Base-by-base conservation (phyloP, 2,797 vertebrate species). In the Pelobates cultripes region DNA sequence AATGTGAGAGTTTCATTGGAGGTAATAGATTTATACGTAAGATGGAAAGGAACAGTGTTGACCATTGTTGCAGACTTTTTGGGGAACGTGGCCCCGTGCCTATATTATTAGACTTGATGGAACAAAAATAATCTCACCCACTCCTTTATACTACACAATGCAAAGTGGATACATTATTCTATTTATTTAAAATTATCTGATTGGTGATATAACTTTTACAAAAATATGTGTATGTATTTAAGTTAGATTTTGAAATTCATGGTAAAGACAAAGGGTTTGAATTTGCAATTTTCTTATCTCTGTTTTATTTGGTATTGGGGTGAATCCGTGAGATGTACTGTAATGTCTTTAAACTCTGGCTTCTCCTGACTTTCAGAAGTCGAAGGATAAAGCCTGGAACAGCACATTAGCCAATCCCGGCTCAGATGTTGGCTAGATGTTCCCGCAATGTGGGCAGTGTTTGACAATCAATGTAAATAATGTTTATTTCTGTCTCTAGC, bases 311-410 rank as follows among this genome's bases (percentile, higher is more conserved):
- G 89, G 60, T 68, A 87, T 87, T 90, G 85, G 90, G 80, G 93
- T 86, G 90, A 88, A 85, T 87, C 91, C 86, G 89, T 90, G 86
- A 93, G 86, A 92, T 87, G 91, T 94, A 95, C 93, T 95, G 92
- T 95, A 93, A 90, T 80, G 88, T 92, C 88, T 88, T 91, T 90
- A 89, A 87, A 87, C 84, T 86, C 86, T 88, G 89, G 88, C 89
- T 91, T 91, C 88, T 90, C 85, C 55, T 12, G 76, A 85, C 86
- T 81, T 87, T 3, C 12, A 60, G 78, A 83, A 76, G 83, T 79
- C 87, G 74, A 84, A 89, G 90, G 90, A 90, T 91, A 91, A 90
- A 92, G 88, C 85, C 0, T n/a, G 86, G 85, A 64, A 85, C 80
- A 73, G 85, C 72, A 75, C 81, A 81, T 85, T 79, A 87, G 86